Evolutionary conservation across 2,113 vertebrate species (phyloP).

Genomic region (Ahaetulla prasina): DNA sequence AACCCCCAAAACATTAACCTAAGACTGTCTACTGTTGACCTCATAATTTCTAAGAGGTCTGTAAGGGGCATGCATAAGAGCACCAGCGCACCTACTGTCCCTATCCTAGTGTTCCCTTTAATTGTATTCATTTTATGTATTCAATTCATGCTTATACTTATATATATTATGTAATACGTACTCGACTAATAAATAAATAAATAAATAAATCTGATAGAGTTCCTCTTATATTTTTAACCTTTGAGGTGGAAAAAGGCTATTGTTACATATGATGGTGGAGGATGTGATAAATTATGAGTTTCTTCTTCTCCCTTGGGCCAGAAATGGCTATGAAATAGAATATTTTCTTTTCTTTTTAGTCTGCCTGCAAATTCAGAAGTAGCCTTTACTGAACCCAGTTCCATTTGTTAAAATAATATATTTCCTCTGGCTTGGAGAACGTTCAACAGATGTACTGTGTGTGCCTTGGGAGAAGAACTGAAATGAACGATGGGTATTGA

Average conservation of each 20-base stretch:
- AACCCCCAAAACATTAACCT: too few species aligned
- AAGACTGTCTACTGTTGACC: too few species aligned
- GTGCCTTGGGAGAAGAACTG: conserved; percentile 51
- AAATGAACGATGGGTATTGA: conserved; percentile 52
- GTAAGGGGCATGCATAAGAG: too few species aligned
- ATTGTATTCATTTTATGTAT: too few species aligned
- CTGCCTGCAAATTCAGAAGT: conserved; percentile 34
- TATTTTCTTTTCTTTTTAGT: conserved; percentile 18
- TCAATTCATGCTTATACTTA: too few species aligned
- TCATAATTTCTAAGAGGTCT: too few species aligned
- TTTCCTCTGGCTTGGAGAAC: conserved; percentile 49
- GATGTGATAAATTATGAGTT: background rate
- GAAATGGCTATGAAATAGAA: background rate
- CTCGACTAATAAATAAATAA: too few species aligned
- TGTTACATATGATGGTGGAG: background rate
- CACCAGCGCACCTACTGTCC: too few species aligned
- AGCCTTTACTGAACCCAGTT: conserved; percentile 25
- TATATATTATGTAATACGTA: too few species aligned
- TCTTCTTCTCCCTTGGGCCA: background rate
- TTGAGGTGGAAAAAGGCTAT: background rate
- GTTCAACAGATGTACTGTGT: conserved; percentile 46
- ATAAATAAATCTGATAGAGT: background rate
- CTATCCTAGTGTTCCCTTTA: too few species aligned
- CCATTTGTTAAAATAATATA: conserved; percentile 46
- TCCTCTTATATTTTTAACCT: background rate